Evolutionary conservation across 2,113 vertebrate species (phyloP).

Genomic region (Caranx ignobilis): DNA sequence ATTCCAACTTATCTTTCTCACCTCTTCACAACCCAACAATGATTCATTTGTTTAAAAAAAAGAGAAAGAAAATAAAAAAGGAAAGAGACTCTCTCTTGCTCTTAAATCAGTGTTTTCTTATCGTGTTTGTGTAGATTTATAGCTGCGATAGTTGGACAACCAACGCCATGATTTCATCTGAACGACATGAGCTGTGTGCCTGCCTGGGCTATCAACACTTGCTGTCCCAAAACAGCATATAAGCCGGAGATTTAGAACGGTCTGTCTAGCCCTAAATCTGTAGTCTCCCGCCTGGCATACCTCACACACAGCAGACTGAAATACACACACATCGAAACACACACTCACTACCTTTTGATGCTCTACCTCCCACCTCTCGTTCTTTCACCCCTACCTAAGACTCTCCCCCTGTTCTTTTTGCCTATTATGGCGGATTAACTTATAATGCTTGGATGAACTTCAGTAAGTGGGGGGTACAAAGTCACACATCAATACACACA

Average conservation of each 20-base stretch:
- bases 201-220: conserved; percentile 58
- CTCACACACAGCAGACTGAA: conserved; percentile 60
- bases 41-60: conserved; percentile 11
- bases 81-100: neutral
- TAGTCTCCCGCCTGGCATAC: conserved; percentile 62
- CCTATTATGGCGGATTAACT: conserved; percentile 87
- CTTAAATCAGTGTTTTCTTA: conserved; percentile 31
- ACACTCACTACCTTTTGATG: conserved; percentile 52
- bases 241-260: conserved; percentile 65
- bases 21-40: conserved; percentile 14
- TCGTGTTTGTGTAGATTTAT: conserved; percentile 47
- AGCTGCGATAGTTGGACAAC: neutral
- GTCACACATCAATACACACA: conserved; percentile 80
- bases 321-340: conserved; percentile 42
- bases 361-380: conserved; percentile 26
- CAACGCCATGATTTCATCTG: conserved; percentile 53
- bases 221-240: conserved; percentile 64
- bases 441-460: conserved; percentile 84
- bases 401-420: conserved; percentile 72
- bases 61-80: neutral
- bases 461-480: conserved; percentile 77
- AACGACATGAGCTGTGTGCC: conserved; percentile 42
- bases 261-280: conserved; percentile 69
- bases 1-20: conserved; percentile 20
- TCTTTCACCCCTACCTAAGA: conserved; percentile 32